Evolutionary conservation across 2,888 invertebrate species (phyloP), one percentile per base, ranked within the genome.

Genomic region (Andrena bicolor): DNA sequence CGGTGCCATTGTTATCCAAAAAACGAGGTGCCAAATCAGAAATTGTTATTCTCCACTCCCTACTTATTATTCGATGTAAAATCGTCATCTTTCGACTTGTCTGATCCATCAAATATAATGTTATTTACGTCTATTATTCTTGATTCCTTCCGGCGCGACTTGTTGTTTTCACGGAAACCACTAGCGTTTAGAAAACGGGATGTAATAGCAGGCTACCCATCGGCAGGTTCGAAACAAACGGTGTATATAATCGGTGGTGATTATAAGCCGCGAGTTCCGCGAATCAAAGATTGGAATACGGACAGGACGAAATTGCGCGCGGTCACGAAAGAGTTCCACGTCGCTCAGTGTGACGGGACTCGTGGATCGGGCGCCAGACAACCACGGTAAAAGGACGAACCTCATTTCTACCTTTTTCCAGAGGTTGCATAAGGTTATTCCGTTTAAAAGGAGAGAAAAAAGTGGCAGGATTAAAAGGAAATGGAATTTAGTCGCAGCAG

Each of bases 231-330:
- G 41, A 20, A 35, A 13, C 41, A 73, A 20, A 4, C 56, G 16
- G 41, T 23, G 20, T 23, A 30, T 23, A 16, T 23, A 30, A 73
- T 73, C 10, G 23, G 41, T 35, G 28, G 26, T 28, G 10, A 63
- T 65, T 58, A 65, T 16, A 41, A 56, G 16, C 41, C 49, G 32
- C 51, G 13, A 49, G 30, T 68, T 68, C 28, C 10, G 13, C 10
- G 68, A 48, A 51, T 61, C 48, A 66, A 60, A 61, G 51, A 69
- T 16, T 65, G 28, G 7, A 30, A 63, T 41, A 28, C 23, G 13
- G 30, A 73, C 69, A 60, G 23, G 63, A 41, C 56, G n/a, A 56
- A 71, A 76, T 76, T 76, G 71, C 58, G 28, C 16, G 30, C 16
- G n/a, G 16, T 32, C 76, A 48, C 26, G 53, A 32, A 48, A 56